Evolutionary conservation across 2,797 vertebrate genomes (phyloP).

Genomic region (Triplophysa yarkandensis): DNA sequence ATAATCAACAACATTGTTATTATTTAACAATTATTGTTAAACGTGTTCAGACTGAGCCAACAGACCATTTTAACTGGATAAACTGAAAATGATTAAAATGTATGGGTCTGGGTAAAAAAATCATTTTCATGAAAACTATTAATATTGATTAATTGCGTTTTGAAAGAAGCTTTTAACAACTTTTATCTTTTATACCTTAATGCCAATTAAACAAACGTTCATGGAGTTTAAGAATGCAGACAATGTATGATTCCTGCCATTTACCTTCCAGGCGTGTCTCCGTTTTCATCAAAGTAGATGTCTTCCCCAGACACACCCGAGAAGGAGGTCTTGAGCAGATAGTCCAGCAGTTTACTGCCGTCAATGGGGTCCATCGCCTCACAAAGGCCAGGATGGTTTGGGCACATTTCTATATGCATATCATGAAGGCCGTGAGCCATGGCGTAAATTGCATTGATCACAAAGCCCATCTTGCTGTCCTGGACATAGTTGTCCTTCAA

Average conservation of each 20-base stretch:
- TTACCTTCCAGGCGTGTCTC: slow-evolving; percentile 98
- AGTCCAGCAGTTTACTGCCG: slow-evolving; percentile 93
- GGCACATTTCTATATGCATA: slow-evolving; percentile 91
- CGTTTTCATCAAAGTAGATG: slow-evolving; percentile 96
- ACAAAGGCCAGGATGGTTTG: slow-evolving; percentile 86
- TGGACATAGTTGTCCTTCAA: slow-evolving; percentile 96
- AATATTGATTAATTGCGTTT: no score
- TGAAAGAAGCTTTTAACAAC: no score
- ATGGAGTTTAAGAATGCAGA: not conserved
- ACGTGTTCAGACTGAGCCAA: no score
- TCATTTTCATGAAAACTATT: no score
- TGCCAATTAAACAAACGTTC: not conserved
- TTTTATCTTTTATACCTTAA: no score
- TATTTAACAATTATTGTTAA: no score
- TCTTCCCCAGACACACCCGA: slow-evolving; percentile 93
- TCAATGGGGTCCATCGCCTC: slow-evolving; percentile 97
- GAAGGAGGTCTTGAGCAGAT: slow-evolving; percentile 93
- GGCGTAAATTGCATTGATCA: slow-evolving; percentile 98
- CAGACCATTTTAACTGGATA: no score
- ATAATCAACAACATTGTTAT: no score
- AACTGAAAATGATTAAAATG: no score
- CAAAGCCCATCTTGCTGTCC: slow-evolving; percentile 99
- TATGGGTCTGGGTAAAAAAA: no score
- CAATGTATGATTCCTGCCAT: not conserved
- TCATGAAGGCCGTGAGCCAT: slow-evolving; percentile 97